These are phyloP conservation scores for Caenorhabditis doughertyi DNA, from an alignment of 2,888 invertebrate species.

Conservation along the genomic window DNA sequence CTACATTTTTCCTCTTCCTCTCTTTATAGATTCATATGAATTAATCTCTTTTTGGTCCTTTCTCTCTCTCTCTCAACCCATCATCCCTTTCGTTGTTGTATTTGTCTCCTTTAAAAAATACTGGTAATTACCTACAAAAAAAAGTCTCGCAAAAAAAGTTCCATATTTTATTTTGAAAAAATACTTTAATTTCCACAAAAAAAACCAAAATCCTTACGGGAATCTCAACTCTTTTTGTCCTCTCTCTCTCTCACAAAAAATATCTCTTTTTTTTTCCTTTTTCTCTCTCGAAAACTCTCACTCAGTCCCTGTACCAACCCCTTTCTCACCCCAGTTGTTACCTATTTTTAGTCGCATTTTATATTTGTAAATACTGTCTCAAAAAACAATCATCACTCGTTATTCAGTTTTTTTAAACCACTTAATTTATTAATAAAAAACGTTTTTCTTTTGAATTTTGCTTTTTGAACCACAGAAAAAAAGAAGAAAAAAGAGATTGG, in stretches of 20 bases:
- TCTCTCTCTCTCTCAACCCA: conserved; percentile 1
- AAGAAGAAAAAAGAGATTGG: neutral
- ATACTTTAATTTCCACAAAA: conserved; percentile 14
- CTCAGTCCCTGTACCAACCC: conserved; percentile 11
- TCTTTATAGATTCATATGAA: conserved; percentile 27
- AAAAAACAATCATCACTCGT: neutral
- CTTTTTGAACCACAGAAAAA: neutral
- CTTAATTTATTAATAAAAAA: conserved; percentile 26
- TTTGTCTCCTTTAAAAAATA: conserved; percentile 9
- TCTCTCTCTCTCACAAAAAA: neutral
- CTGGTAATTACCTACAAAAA: conserved; percentile 23
- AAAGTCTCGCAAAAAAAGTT: conserved; percentile 40
- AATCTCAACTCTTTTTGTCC: neutral
- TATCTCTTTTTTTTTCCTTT: conserved; percentile 6
- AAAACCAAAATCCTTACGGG: neutral
- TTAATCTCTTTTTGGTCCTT: neutral
- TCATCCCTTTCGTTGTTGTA: conserved; percentile 38
- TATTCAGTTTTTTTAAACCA: conserved; percentile 12
- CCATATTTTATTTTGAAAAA: neutral
- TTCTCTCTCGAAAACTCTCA: neutral
- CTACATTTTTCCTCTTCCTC: neutral
- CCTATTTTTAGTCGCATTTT: conserved; percentile 8
- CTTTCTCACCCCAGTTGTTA: conserved; percentile 2
- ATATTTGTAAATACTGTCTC: conserved; percentile 49
- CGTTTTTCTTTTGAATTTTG: neutral